A percentile compares a stretch with the other conserved stretches of the same genome.
phyloP scores from a whole-genome alignment of 2,113 vertebrate genomes.

The Triplophysa siluroides region DNA sequence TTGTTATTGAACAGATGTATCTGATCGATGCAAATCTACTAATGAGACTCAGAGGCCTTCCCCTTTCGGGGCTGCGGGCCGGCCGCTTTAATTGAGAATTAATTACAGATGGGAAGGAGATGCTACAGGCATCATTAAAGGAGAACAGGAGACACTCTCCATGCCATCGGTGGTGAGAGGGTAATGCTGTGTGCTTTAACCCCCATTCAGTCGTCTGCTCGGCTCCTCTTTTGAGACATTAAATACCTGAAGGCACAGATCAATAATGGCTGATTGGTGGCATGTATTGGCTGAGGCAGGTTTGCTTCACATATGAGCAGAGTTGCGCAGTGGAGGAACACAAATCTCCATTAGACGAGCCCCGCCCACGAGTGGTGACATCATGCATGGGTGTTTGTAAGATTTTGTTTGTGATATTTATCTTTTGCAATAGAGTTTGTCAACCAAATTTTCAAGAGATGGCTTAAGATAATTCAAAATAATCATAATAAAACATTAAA shows the following conservation, averaged over 20 bases:
- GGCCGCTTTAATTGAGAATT: conserved; percentile 58
- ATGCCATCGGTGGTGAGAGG: conserved; percentile 33
- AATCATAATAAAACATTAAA: no score
- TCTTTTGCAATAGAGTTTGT: no score
- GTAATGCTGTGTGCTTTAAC: conserved; percentile 36
- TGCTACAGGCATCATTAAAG: conserved; percentile 48
- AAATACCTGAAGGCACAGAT: conserved; percentile 30
- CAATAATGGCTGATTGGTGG: conserved; percentile 17
- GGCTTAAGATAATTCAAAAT: no score
- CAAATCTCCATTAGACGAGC: not conserved
- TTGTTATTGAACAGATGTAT: conserved; percentile 58
- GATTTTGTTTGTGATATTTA: no score
- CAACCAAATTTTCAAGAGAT: no score
- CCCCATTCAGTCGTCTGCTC: conserved; percentile 15
- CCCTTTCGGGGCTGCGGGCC: conserved; percentile 31
- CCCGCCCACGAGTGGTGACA: no score
- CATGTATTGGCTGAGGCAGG: not conserved
- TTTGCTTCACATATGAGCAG: conserved; percentile 7
- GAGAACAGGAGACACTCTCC: conserved; percentile 19
- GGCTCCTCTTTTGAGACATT: conserved; percentile 39
- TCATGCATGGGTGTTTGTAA: no score
- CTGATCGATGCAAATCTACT: conserved; percentile 59
- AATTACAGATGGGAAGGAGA: conserved; percentile 54
- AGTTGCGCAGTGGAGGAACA: not conserved
- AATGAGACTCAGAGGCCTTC: conserved; percentile 53